Base-by-base conservation (phyloP, 2,797 vertebrate genomes). In the Tokudaia tokunoshimensis region DNA sequence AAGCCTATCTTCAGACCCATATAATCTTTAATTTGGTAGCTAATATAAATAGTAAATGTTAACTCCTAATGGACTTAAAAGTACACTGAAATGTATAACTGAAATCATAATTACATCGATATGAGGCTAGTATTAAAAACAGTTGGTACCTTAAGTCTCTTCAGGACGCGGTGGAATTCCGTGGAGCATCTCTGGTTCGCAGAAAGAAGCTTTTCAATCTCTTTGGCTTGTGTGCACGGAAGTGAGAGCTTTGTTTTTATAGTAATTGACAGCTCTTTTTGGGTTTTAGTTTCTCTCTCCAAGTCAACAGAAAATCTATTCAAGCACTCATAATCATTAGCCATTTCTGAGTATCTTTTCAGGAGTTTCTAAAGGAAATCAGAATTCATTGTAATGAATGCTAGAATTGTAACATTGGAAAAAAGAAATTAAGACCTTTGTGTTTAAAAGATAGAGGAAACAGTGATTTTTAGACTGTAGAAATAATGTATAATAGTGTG, bases 71-170 rank as follows among this genome's bases (percentile, higher is more conserved):
- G 55, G 19, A 92, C 17, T 41, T 87, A 96, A 87, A 95, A 76
- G 65, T 31, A 76, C 0, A 74, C 0, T 52, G 22, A 84, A 47
- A 59, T 89, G 34, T 61, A 6, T 26, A 86, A 79, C 3, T 67
- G 24, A 74, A 91, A 55, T 67, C 91, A 65, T 63, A 72, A 72
- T n/a, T n/a, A 88, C 3, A 85, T 22, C 44, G 31, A 24, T 41
- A 74, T 55, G 37, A 88, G 15, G 65, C 47, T 72, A 57, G 57
- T 50, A 94, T 63, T 95, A 81, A 72, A 92, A 91, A 79, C 57
- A 90, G 4, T 0, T 55, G 3, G 41, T 98, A 99, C 99, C 99
- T 99, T 98, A 72, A 99, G 74, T 96, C 98, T 99, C 78, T 98
- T 98, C 78, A 99, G 72, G 47, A 97, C 57, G 84, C 97, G 98